These are phyloP conservation scores for Stichodactyla mertensii DNA, from an alignment of 64 coral and sea anemone genomes.

Conservation along the genomic window DNA sequence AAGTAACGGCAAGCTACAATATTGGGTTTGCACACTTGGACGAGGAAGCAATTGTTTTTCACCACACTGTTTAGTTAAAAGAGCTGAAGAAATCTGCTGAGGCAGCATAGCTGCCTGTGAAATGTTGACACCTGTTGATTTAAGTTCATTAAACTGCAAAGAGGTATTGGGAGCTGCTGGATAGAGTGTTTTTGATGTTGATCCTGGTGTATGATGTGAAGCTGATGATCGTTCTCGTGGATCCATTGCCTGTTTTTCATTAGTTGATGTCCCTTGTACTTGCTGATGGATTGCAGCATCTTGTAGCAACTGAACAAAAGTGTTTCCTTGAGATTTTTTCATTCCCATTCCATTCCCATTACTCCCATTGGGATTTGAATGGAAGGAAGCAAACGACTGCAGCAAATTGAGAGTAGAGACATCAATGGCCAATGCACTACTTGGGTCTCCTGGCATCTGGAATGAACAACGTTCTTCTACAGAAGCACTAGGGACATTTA, in stretches of 20 bases:
- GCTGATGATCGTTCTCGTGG: not conserved
- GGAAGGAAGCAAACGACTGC: not conserved
- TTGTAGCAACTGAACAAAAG: slow-evolving; percentile 4
- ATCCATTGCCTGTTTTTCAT: not conserved
- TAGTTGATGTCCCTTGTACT: not conserved
- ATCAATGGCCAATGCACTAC: not conserved
- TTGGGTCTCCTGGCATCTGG: not conserved
- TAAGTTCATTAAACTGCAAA: not conserved
- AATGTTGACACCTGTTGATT: not conserved
- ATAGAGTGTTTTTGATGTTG: not conserved
- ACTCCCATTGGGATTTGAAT: not conserved
- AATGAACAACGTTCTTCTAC: not conserved
- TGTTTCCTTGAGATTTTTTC: not conserved
- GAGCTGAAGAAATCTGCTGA: not conserved
- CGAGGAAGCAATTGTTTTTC: not conserved
- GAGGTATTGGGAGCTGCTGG: not conserved
- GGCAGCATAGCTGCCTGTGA: not conserved
- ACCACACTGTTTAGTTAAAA: not conserved
- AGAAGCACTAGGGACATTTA: not conserved
- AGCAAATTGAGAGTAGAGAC: not conserved
- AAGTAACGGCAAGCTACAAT: not conserved
- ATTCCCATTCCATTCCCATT: not conserved
- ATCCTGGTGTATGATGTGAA: not conserved
- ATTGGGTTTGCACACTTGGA: not conserved
- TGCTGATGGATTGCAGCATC: not conserved